phyloP scores from a whole-genome alignment of 2,797 vertebrate species.

The Dromococcyx pavoninus region DNA sequence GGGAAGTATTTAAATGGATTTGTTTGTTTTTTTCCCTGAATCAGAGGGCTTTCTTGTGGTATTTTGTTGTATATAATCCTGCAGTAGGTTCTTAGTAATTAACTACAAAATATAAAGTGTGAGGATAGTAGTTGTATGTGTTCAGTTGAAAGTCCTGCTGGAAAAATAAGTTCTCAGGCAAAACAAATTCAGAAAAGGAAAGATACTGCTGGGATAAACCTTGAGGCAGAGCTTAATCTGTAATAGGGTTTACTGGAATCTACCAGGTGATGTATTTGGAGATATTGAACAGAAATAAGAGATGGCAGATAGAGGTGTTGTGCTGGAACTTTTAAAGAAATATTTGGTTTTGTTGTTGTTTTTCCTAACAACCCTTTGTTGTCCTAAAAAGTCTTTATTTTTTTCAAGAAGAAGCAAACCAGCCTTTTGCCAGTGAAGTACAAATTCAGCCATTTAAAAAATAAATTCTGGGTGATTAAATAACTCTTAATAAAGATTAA shows the following conservation, averaged over 20 bases:
- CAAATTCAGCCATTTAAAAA: background rate
- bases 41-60: background rate
- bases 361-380: background rate
- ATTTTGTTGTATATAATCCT: background rate
- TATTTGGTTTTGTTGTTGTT: background rate
- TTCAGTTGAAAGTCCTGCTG: background rate
- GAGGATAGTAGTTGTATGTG: background rate
- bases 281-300: background rate
- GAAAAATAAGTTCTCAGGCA: background rate
- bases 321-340: background rate
- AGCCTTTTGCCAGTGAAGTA: background rate
- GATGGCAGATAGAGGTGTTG: background rate
- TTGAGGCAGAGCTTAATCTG: background rate
- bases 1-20: background rate
- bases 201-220: background rate
- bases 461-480: background rate
- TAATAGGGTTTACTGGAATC: background rate
- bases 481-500: background rate
- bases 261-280: background rate
- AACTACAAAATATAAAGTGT: background rate
- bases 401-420: background rate
- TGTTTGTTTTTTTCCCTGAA: background rate
- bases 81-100: background rate
- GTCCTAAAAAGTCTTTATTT: background rate
- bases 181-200: background rate